Evolutionary conservation across 2,797 vertebrate genomes (phyloP), one percentile per base, ranked within the genome.

Genomic region (Manis javanica): DNA sequence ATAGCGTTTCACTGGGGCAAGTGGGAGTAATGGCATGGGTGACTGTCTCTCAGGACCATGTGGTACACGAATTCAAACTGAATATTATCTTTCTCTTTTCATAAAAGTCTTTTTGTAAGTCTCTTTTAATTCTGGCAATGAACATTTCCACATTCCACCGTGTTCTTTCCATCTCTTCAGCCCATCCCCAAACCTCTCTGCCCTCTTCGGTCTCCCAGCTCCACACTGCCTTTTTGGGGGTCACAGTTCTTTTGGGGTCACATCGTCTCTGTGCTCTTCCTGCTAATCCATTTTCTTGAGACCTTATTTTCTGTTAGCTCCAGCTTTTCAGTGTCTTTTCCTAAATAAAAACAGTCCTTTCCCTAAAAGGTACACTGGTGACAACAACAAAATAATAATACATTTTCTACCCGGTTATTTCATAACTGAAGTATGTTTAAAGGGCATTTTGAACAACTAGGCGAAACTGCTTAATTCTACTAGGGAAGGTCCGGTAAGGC

Each of bases 291-390:
- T n/a, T 37, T 37, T 42, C 8, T 19, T 12, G n/a, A 83, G 49
- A 29, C 11, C 34, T 94, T 83, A 51, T 63, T 88, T 92, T 82
- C 68, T 79, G 39, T 91, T 79, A 86, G 46, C 34, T 83, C 83
- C 72, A 71, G 37, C 7, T 89, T 96, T 61, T 59, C 29, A 12
- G 4, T 42, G 2, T 64, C 23, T 53, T 93, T 94, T 94, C 57
- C 53, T 66, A 91, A 83, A 89, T 66, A 94, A 94, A 96, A 96
- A 68, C 4, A 37, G 29, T 68, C 51, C 34, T 53, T 97, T 86
- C 21, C 81, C 26, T 85, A 69, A 74, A 2, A 74, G 19, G 49
- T 94, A 86, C 14, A 71, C 77, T 51, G 31, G 16, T 94, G 39
- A 21, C 74, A 89, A 79, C 15, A 79, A 83, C 49, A 81, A 90